Evolutionary conservation across 2,113 vertebrate genomes (phyloP).

Genomic region (Stomatorhinus ivindoensis): DNA sequence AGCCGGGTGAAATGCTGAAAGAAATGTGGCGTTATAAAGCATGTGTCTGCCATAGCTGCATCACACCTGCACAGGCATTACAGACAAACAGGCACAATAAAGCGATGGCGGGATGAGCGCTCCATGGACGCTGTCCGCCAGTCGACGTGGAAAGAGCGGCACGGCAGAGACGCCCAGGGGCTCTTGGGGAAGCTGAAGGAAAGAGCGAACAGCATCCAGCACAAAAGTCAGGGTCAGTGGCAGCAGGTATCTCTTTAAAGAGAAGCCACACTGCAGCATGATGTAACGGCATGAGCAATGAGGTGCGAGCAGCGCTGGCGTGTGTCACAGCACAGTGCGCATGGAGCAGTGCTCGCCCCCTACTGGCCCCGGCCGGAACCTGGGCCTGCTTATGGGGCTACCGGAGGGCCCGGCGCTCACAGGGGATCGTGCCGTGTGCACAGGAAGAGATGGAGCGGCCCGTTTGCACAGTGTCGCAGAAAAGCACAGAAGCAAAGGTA

Average conservation of each 20-base stretch:
- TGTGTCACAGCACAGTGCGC: no score
- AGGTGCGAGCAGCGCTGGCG: neutral
- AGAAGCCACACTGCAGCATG: neutral
- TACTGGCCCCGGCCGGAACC: constrained; percentile 31
- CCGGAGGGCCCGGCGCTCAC: neutral
- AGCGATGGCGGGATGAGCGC: neutral
- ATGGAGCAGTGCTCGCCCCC: constrained; percentile 25
- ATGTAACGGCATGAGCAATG: neutral
- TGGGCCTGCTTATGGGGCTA: neutral
- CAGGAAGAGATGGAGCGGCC: neutral
- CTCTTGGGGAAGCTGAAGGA: neutral
- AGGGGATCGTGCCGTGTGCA: neutral
- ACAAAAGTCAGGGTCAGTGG: neutral
- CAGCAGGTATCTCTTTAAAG: neutral
- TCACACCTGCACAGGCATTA: neutral
- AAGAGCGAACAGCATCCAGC: neutral
- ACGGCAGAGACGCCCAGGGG: neutral
- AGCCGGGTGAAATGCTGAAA: neutral
- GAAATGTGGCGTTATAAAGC: neutral
- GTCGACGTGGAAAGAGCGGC: neutral
- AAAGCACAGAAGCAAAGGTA: neutral
- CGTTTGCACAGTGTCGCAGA: neutral
- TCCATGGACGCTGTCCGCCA: neutral
- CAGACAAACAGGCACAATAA: neutral
- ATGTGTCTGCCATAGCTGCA: neutral